A percentile compares a stretch with the other conserved stretches of the same genome.
These are phyloP conservation scores for Pangasianodon gigas DNA, from an alignment of 2,113 vertebrate genomes.

Conservation along the genomic window DNA sequence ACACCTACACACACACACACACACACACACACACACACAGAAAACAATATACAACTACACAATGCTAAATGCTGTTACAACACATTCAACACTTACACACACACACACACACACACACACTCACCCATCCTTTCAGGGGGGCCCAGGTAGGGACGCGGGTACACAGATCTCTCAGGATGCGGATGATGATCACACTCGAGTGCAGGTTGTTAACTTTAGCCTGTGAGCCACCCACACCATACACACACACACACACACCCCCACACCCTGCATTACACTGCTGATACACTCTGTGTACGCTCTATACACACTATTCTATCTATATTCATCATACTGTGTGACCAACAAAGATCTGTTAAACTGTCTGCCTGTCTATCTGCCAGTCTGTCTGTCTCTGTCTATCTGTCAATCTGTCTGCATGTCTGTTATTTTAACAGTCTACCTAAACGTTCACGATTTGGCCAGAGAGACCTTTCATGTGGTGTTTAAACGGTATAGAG, in stretches of 20 bases:
- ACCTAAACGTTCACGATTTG: background rate
- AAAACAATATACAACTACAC: background rate
- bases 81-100: background rate
- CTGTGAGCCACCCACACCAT: slow-evolving; percentile 67
- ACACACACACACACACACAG: slow-evolving; percentile 41
- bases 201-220: slow-evolving; percentile 89
- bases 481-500: background rate
- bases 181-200: slow-evolving; percentile 91
- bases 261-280: background rate
- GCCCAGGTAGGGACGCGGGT: slow-evolving; percentile 89
- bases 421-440: background rate
- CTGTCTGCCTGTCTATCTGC: background rate
- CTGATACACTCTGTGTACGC: background rate
- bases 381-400: background rate
- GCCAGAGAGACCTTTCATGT: background rate
- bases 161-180: slow-evolving; percentile 92
- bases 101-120: slow-evolving; percentile 24
- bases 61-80: background rate
- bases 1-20: slow-evolving; percentile 70
- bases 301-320: background rate
- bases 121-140: slow-evolving; percentile 94
- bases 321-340: background rate
- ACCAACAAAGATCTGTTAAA: background rate
- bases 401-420: background rate
- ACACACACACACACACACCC: background rate